Base-by-base conservation (phyloP, 2,113 vertebrate genomes). In the Rhipidura dahli region DNA sequence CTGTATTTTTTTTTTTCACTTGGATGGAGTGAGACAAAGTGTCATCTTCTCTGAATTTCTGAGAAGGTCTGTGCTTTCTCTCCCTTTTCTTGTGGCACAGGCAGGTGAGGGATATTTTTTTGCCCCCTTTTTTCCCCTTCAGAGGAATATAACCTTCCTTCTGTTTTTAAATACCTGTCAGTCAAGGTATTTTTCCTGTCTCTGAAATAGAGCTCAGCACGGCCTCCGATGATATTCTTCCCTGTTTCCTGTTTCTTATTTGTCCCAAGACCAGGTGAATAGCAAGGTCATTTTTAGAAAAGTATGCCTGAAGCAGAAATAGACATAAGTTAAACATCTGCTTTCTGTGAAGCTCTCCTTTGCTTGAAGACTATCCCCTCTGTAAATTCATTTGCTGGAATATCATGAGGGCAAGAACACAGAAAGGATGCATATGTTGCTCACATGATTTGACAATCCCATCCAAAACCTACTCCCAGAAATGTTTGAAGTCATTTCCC, bases 231-330 rank as follows among this genome's bases (percentile, higher is more conserved):
- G 28, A 27, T 37, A 79, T 57, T 76, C 31, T 57, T 53, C 73
- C 22, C 24, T 37, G 35, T 81, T 87, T 72, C 37, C 70, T 61
- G 17, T 53, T 54, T 27, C 18, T 49, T 45, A 83, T 85, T 81
- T 85, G 59, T 83, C 35, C 45, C 54, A 75, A 83, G 75, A 82
- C 7, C 47, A 75, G 22, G 60, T 45, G 31, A 87, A 82, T 51
- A n/a, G 63, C 27, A 80, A 68, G 72, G 40, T 71, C 17, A 44
- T 53, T 89, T 80, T 73, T 81, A 90, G 42, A 80, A 66, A 83
- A 87, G 51, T 19, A 11, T 90, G 40, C 39, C 82, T 77, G 45
- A 87, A 85, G 59, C 26, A 88, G 66, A 71, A 63, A 64, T 7
- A 2, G 37, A 23, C 44, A 53, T 18, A 72, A 73, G 42, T 56